phyloP scores from a whole-genome alignment of 1,140 invertebrate genomes.

The Procambarus clarkii region DNA sequence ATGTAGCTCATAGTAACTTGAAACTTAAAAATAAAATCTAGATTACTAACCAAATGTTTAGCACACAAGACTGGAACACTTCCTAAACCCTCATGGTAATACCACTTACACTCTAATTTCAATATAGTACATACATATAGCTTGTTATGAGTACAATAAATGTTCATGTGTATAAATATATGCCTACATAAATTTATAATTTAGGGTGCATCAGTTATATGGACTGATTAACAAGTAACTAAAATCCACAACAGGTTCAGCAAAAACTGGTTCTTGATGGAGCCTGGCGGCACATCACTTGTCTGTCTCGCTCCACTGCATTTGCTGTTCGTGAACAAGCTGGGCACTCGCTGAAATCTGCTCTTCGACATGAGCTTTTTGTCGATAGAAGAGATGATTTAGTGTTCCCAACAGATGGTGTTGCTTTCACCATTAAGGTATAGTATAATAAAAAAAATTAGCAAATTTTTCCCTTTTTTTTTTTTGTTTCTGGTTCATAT shows the following conservation, averaged over 20 bases:
- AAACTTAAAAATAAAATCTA: too few relatives aligned
- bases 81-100: too few relatives aligned
- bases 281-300: conserved; percentile 84
- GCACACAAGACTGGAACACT: too few relatives aligned
- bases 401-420: conserved; percentile 86
- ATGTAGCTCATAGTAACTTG: too few relatives aligned
- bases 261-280: conserved; percentile 91
- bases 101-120: too few relatives aligned
- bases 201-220: too few relatives aligned
- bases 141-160: not conserved
- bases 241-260: conserved; percentile 78
- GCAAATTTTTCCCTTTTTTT: too few relatives aligned
- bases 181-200: not conserved
- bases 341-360: conserved; percentile 90
- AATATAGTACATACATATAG: too few relatives aligned
- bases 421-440: conserved; percentile 79
- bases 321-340: conserved; percentile 89
- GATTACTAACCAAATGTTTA: too few relatives aligned
- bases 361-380: conserved; percentile 85
- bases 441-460: too few relatives aligned
- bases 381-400: conserved; percentile 87
- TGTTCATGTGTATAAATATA: not conserved
- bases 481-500: too few relatives aligned
- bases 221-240: not conserved
- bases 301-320: conserved; percentile 80